Evolutionary conservation across 2,113 vertebrate genomes (phyloP).

Genomic region (Misgurnus anguillicaudatus): DNA sequence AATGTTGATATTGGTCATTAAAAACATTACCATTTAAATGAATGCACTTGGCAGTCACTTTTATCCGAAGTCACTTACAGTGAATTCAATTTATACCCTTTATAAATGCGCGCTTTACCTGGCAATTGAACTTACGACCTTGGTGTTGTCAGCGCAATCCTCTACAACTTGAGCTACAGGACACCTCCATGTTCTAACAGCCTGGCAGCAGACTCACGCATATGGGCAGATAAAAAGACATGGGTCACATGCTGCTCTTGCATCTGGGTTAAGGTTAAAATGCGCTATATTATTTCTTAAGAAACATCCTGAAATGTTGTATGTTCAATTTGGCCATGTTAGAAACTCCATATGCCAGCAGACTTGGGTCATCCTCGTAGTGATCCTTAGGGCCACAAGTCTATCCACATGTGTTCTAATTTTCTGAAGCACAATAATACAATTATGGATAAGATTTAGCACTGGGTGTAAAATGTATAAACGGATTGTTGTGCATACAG

Average conservation of each 20-base stretch:
- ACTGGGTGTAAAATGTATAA: too few species aligned
- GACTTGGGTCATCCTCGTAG: neutral
- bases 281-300: conserved; percentile 21
- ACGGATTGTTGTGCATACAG: too few species aligned
- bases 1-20: neutral
- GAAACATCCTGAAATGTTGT: conserved; percentile 39
- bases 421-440: neutral
- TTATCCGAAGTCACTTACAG: too few species aligned
- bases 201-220: conserved; percentile 39
- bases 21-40: neutral
- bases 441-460: neutral
- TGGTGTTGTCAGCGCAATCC: too few species aligned
- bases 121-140: too few species aligned
- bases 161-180: too few species aligned
- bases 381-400: conserved; percentile 4
- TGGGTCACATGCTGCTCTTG: conserved; percentile 13
- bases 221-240: neutral
- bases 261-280: conserved; percentile 35
- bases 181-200: neutral
- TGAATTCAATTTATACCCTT: too few species aligned
- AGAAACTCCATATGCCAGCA: conserved; percentile 7
- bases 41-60: too few species aligned
- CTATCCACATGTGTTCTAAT: neutral
- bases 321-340: conserved; percentile 32
- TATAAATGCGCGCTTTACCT: too few species aligned